Evolutionary conservation across 2,888 invertebrate genomes (phyloP).

Genomic region (Oscheius myriophilus): DNA sequence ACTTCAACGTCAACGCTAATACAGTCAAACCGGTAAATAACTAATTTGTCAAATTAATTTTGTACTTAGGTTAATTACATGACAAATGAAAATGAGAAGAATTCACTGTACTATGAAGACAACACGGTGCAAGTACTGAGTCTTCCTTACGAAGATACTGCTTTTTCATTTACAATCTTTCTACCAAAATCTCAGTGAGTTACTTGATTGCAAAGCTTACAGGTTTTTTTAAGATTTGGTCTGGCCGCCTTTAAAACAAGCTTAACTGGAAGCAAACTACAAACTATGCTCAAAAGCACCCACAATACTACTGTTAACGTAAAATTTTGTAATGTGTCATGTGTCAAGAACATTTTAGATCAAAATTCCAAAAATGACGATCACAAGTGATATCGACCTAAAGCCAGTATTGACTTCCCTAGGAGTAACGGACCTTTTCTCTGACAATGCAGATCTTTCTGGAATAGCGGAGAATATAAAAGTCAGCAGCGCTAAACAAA

Average conservation of each 20-base stretch:
- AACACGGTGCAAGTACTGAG: neutral
- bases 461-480: constrained; percentile 17
- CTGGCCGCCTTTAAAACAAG: neutral
- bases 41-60: too few relatives aligned
- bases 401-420: constrained; percentile 17
- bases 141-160: neutral
- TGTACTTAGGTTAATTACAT: too few relatives aligned
- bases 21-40: constrained; percentile 32
- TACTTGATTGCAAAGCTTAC: too few relatives aligned
- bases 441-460: constrained; percentile 29
- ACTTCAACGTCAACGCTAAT: constrained; percentile 77
- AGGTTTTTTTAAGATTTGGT: neutral
- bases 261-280: neutral
- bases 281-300: neutral
- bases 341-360: constrained; percentile 20
- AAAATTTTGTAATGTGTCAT: neutral
- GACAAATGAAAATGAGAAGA: neutral
- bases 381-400: constrained; percentile 28
- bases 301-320: neutral
- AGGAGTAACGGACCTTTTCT: constrained; percentile 30
- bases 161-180: neutral
- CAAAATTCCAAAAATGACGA: constrained; percentile 29
- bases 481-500: neutral
- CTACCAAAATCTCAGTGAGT: neutral
- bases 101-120: neutral